Evolutionary conservation across 92 coral and sea anemone genomes (phyloP).

Genomic region (Plumapathes pennacea): DNA sequence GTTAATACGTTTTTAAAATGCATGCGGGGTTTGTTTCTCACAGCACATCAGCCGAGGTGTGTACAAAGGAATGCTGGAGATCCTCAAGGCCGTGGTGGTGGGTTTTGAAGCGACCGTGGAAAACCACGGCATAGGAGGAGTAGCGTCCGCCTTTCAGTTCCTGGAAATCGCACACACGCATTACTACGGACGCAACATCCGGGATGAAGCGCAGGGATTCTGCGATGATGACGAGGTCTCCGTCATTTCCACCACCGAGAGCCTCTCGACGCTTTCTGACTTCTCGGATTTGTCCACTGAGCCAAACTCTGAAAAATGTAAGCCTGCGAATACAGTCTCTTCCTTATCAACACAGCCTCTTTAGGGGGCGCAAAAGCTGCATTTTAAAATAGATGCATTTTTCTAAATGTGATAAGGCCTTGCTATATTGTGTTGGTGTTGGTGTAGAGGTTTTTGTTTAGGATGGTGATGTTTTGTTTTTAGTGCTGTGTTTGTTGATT

Average conservation of each 20-base stretch:
- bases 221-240: conserved; percentile 78
- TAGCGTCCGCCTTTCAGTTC: conserved; percentile 93
- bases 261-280: conserved; percentile 84
- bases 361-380: not conserved
- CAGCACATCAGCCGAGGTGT: conserved; percentile 87
- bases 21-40: not conserved
- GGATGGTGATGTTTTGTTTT: not conserved
- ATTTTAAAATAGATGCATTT: not conserved
- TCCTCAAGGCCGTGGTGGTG: conserved; percentile 64
- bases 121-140: conserved; percentile 85
- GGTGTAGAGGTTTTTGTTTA: not conserved
- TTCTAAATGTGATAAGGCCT: not conserved
- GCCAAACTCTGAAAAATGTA: conserved; percentile 4
- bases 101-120: conserved; percentile 80
- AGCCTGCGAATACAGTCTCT: no score
- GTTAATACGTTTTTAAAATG: no score
- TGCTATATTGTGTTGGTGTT: not conserved
- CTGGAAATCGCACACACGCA: conserved; percentile 93
- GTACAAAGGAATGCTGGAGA: conserved; percentile 81
- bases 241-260: conserved; percentile 73
- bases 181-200: conserved; percentile 87
- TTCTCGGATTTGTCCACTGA: conserved; percentile 38
- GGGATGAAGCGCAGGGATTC: conserved; percentile 41
- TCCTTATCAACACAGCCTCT: not conserved
- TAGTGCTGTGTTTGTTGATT: no score